Conservation (phyloP, 2,113 vertebrate species). For the Glaucomys volans region DNA sequence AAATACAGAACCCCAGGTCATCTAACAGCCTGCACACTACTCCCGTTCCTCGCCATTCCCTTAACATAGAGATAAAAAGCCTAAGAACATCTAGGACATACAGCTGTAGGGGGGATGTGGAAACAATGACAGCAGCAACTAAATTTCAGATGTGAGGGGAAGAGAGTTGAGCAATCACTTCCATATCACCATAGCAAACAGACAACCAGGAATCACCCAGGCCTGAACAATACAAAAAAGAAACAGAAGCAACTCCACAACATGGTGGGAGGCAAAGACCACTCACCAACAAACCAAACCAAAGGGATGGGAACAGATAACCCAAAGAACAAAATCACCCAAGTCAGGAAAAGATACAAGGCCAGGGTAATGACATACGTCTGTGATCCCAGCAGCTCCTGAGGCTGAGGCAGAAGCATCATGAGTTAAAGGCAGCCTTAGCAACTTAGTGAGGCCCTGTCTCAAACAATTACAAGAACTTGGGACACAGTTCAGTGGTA, state of each 20-base stretch:
- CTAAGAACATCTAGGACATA: not conserved
- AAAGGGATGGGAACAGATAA: not conserved
- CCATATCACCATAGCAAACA: not conserved
- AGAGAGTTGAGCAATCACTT: not conserved
- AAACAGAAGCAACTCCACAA: not conserved
- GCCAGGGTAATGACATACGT: no score
- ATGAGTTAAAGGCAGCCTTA: not conserved
- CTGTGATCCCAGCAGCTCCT: not conserved
- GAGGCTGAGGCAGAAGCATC: not conserved
- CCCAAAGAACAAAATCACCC: not conserved
- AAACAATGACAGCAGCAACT: not conserved
- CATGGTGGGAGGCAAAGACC: no score
- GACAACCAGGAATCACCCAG: not conserved
- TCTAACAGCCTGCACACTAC: not conserved
- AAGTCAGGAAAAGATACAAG: not conserved
- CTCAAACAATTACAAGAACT: not conserved
- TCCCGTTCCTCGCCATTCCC: not conserved
- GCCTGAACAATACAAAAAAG: not conserved
- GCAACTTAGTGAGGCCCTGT: not conserved
- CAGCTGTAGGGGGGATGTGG: not conserved
- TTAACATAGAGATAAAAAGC: not conserved
- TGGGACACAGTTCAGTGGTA: not conserved
- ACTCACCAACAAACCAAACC: not conserved
- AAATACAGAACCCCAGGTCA: not conserved
- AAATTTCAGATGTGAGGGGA: not conserved